Evolutionary conservation across 2,797 vertebrate genomes (phyloP).

Genomic region (Poecilia wingei): DNA sequence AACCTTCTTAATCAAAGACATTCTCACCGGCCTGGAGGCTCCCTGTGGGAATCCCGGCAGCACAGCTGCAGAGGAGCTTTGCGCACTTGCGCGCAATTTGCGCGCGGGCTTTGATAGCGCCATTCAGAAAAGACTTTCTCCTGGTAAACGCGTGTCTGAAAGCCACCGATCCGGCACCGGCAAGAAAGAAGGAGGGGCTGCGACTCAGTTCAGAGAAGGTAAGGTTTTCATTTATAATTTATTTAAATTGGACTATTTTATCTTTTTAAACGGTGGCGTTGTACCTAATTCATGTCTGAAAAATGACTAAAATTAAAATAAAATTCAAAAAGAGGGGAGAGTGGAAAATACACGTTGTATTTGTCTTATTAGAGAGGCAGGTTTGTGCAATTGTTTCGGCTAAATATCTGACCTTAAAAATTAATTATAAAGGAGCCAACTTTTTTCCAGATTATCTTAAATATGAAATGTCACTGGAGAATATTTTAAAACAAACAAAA

Average conservation of each 20-base stretch:
- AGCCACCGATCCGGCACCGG: conserved; percentile 39
- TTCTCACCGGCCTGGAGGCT: conserved; percentile 72
- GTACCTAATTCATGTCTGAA: background rate
- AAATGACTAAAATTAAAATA: background rate
- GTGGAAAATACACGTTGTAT: background rate
- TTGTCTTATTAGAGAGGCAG: background rate
- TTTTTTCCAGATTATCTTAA: background rate
- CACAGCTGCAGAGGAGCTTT: conserved; percentile 18
- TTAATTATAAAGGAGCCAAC: background rate
- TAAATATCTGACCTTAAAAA: background rate
- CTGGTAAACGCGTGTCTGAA: conserved; percentile 23
- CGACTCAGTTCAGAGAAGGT: conserved; percentile 60
- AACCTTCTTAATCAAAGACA: conserved; percentile 82
- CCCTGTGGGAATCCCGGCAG: conserved; percentile 4
- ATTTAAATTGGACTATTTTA: background rate
- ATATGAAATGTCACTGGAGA: background rate
- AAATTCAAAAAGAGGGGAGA: background rate
- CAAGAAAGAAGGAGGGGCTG: conserved; percentile 59
- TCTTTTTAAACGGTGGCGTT: background rate
- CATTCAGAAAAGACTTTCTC: conserved; percentile 30
- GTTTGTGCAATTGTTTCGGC: background rate
- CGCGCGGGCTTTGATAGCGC: conserved; percentile 15
- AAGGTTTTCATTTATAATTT: background rate
- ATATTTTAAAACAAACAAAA: background rate
- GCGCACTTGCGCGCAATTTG: conserved; percentile 17